Evolutionary conservation across 2,797 vertebrate species (phyloP).

Genomic region (Rhadinocentrus ornatus): DNA sequence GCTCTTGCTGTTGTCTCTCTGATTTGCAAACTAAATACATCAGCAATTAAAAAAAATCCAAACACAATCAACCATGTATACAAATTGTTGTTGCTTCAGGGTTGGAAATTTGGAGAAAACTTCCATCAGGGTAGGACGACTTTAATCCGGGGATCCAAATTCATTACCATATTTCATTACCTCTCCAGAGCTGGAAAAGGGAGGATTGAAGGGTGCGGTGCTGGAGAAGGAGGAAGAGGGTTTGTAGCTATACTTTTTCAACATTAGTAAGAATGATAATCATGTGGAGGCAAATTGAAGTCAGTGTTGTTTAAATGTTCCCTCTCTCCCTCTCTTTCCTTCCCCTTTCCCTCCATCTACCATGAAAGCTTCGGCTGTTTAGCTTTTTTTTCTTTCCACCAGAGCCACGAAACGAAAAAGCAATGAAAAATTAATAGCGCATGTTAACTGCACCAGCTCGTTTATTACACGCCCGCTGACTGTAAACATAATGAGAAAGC

Average conservation of each 20-base stretch:
- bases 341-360: conserved; percentile 56
- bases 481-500: conserved; percentile 84
- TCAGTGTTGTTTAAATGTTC: conserved; percentile 57
- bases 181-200: conserved; percentile 69
- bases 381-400: conserved; percentile 67
- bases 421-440: conserved; percentile 84
- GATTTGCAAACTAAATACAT: conserved; percentile 83
- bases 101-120: conserved; percentile 78
- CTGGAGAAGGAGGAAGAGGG: conserved; percentile 5
- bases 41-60: conserved; percentile 80
- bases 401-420: conserved; percentile 76
- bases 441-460: conserved; percentile 82
- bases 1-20: conserved; percentile 61
- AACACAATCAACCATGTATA: conserved; percentile 84
- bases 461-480: conserved; percentile 83
- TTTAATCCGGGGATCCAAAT: conserved; percentile 77
- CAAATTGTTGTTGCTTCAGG: conserved; percentile 83
- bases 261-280: conserved; percentile 77
- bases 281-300: conserved; percentile 73
- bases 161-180: conserved; percentile 83
- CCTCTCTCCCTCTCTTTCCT: conserved; percentile 20
- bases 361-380: conserved; percentile 65
- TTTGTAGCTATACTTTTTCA: conserved; percentile 54
- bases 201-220: conserved; percentile 30
- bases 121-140: conserved; percentile 79